Evolutionary conservation across 64 coral and sea anemone species (phyloP).

Genomic region (Pocillopora damicornis): DNA sequence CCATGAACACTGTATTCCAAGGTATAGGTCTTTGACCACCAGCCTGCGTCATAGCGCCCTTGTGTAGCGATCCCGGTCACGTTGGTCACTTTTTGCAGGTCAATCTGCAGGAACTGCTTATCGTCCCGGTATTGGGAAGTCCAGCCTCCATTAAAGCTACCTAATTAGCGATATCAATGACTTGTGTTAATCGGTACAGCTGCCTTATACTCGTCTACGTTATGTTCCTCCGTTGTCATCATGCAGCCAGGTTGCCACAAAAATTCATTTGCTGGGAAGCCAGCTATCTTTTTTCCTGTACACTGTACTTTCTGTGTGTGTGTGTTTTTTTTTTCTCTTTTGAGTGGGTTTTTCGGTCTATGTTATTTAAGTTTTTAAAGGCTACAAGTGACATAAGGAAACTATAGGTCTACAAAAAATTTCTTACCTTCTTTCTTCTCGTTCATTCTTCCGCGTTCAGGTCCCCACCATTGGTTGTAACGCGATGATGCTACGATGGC

Average conservation of each 20-base stretch:
- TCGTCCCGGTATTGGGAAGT: neutral
- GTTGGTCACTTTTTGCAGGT: conserved; percentile 6
- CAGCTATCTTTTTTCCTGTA: too few species aligned
- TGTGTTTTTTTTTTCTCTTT: too few species aligned
- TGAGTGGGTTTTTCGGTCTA: too few species aligned
- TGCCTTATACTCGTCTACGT: too few species aligned
- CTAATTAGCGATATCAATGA: neutral
- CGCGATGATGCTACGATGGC: conserved; percentile 11
- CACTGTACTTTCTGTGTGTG: too few species aligned
- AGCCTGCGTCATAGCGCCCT: conserved; percentile 7
- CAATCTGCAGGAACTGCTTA: conserved; percentile 31
- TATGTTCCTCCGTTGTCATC: too few species aligned
- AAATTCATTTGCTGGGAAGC: too few species aligned
- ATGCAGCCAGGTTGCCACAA: too few species aligned
- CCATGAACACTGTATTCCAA: conserved; percentile 34
- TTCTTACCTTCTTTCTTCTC: conserved; percentile 8
- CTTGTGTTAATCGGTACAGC: too few species aligned
- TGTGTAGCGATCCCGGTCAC: conserved; percentile 30
- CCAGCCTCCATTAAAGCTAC: neutral
- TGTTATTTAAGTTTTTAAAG: neutral
- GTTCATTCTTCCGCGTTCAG: conserved; percentile 11
- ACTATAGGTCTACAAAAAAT: neutral
- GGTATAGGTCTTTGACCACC: conserved; percentile 23
- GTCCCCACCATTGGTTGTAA: neutral
- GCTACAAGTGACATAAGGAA: neutral